Base-by-base conservation (phyloP, 2,888 invertebrate genomes). In the Bursaphelenchus okinawaensis region DNA sequence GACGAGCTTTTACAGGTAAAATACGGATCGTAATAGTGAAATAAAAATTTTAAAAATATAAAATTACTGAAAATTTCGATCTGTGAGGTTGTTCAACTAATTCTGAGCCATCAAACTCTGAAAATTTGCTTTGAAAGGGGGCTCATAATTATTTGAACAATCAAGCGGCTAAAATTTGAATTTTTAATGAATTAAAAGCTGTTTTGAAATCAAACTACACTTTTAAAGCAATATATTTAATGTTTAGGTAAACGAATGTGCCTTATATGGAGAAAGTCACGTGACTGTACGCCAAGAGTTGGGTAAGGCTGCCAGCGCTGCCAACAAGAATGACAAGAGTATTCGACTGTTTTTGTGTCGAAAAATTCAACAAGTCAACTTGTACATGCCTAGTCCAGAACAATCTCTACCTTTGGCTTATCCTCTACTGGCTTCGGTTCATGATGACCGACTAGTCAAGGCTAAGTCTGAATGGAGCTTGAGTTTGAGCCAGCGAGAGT, bases 251-350 rank as follows among this genome's bases (percentile, higher is more conserved):
- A 94, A 95, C 85, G 92, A 92, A 0, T 89, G 90, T 81, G 88
- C 90, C 66, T 84, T 93, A 60, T 87, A 92, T 66, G 93, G 96
- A 16, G 90, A 93, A 88, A 92, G 93, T 84, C 93, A 94, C 85
- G 87, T 92, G 79, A 93, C 93, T 83, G 94, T 95, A 71, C 92
- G 94, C 68, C 90, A 90, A 66, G 92, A 92, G 75, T 87, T 95
- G 54, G 93, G 93, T 19, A 61, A 74, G 28, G 77, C 76, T 4
- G 76, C 77, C 0, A 67, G 73, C 40, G 75, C 75, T n/a, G 74
- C 72, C 23, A 73, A 74, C n/a, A 31, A 62, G 22, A 52, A 51
- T 8, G 61, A 55, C 28, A 40, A 52, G 24, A 66, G 57, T 50
- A 68, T 72, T 22, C 64, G 61, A 22, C 20, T 71, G 55, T 51